A percentile compares a stretch with the other conserved stretches of the same genome.
Evolutionary conservation across 1,140 invertebrate species (phyloP).

Genomic region (Ceratoteleas bidentatus): DNA sequence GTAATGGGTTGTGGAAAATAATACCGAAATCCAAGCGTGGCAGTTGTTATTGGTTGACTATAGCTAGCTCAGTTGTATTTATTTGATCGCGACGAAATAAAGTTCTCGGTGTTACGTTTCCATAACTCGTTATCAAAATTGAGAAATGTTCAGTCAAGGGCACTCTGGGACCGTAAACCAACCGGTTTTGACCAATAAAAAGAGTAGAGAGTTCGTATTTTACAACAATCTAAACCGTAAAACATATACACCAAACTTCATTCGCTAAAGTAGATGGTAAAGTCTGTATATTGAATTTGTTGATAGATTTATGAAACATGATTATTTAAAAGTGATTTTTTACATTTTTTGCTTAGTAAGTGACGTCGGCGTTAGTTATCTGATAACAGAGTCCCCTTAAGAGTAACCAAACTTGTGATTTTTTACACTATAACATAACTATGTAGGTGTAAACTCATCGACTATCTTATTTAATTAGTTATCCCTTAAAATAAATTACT

Average conservation of each 20-base stretch:
- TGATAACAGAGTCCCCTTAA: neutral
- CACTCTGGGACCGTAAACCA: neutral
- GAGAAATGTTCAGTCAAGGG: neutral
- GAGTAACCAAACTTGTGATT: slow-evolving; percentile 21
- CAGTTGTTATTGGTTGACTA: neutral
- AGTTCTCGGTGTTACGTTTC: neutral
- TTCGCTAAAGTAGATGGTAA: too few species aligned
- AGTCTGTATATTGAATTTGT: too few species aligned
- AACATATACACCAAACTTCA: too few species aligned
- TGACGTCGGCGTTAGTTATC: too few species aligned
- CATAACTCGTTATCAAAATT: neutral
- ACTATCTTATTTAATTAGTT: slow-evolving; percentile 38
- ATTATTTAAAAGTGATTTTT: neutral
- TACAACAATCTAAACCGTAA: too few species aligned
- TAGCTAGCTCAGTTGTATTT: neutral
- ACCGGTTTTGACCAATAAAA: too few species aligned
- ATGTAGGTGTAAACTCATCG: slow-evolving; percentile 13
- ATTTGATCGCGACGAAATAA: neutral
- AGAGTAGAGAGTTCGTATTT: neutral
- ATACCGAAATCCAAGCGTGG: neutral
- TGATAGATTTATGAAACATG: neutral
- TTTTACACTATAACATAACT: slow-evolving; percentile 9
- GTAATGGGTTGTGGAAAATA: neutral
- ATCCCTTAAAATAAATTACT: slow-evolving; percentile 29
- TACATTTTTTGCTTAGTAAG: neutral